Conservation (phyloP, 2,888 invertebrate genomes). For the Cecidostiba fungosa region DNA sequence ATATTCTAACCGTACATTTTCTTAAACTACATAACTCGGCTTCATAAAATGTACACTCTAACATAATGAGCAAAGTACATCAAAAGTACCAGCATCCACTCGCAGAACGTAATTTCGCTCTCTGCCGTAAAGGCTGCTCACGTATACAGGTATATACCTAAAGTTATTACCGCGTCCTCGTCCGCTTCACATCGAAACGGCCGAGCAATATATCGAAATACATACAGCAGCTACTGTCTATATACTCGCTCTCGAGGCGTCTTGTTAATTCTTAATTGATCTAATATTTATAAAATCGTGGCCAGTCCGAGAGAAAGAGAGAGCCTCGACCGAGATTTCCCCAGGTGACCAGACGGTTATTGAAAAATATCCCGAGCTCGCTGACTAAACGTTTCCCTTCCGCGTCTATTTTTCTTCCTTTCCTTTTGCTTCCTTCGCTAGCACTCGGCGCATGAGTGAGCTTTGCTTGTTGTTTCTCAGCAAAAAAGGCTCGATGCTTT, state of each 20-base stretch:
- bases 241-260: constrained; percentile 18
- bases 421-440: background rate
- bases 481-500: constrained; percentile 9
- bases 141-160: background rate
- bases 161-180: background rate
- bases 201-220: constrained; percentile 18
- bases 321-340: constrained; percentile 75
- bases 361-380: constrained; percentile 74
- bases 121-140: background rate
- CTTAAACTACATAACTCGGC: background rate
- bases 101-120: background rate
- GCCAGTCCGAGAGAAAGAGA: constrained; percentile 33
- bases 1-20: background rate
- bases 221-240: background rate
- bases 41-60: background rate
- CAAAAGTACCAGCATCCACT: background rate
- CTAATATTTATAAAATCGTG: constrained; percentile 76
- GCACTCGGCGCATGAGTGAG: background rate
- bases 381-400: constrained; percentile 57
- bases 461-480: constrained; percentile 17
- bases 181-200: background rate
- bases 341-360: constrained; percentile 73
- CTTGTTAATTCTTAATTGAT: constrained; percentile 76
- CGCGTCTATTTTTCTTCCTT: constrained; percentile 58
- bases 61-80: constrained; percentile 6